Base-by-base conservation (phyloP, 1,140 invertebrate species). In the Brachionus asplanchnoidis region DNA sequence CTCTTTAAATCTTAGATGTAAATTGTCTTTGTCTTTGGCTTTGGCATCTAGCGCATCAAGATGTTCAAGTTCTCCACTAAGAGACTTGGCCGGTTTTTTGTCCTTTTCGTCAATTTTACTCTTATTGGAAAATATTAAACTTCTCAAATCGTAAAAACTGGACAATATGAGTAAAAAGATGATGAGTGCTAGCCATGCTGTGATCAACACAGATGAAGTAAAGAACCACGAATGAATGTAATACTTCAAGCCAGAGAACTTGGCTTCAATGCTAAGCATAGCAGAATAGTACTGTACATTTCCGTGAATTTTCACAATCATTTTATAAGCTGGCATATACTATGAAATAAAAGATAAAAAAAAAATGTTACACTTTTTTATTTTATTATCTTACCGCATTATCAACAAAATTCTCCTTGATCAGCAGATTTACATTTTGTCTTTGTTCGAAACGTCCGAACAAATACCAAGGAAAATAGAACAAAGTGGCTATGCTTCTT, bases 291-390 rank as follows among this genome's bases (percentile, higher is more conserved):
- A 82, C 9, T 82, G 79, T 3, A 82, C n/a, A 44, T 46, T 36
- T 28, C 42, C 79, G 23, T 68, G 28, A 1, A 82, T 65, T 82
- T 68, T 82, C 12, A 82, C 36, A 20, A 82, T 60, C 12, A 82
- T 68, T 65, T 82, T 82, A 68, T 82, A 68, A 12, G 65, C 79
- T 3, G 79, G 79, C 42, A 82, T 82, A 46, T 82, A 82, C 75
- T 78, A 6, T 8, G 17, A 14, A 77, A 40, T 9, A 42, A 40
- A 42, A 44, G 46, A 26, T 12, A 1, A 78, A n/a, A 50, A 50
- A 23, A 26, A 44, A 4, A 0, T 28, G 3, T n/a, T 17, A 40
- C 1, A 9, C 9, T 14, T 28, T 50, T 14, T 46, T n/a, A 28
- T 26, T 50, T 14, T 26, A 7, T 2, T 28, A 78, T 28, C 75